These are phyloP conservation scores for Picathartes gymnocephalus DNA, from an alignment of 2,113 vertebrate species.

Conservation along the genomic window DNA sequence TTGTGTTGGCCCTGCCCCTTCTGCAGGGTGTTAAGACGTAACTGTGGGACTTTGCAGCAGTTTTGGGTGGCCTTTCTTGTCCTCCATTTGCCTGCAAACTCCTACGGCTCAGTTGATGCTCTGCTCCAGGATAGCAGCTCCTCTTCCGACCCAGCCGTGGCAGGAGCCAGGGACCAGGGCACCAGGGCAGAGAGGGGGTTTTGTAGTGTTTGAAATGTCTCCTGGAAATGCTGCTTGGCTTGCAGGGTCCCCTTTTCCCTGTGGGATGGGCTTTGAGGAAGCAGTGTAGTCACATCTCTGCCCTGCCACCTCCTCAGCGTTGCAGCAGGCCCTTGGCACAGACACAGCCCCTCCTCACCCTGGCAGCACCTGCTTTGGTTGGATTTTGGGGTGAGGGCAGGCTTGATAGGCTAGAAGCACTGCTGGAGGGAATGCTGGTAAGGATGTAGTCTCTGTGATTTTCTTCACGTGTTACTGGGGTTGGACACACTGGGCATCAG, in stretches of 20 bases:
- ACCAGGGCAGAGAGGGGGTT: not conserved
- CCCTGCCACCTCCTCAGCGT: not conserved
- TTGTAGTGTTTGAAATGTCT: not conserved
- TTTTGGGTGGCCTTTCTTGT: not conserved
- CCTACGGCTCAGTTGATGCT: not conserved
- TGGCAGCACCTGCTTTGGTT: not conserved
- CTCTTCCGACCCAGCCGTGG: not conserved
- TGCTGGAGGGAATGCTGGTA: not conserved
- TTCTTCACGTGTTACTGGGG: fast-evolving
- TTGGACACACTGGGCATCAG: not conserved
- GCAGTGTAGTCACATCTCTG: not conserved
- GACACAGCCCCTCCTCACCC: not conserved
- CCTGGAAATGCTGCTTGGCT: not conserved
- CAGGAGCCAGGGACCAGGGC: not conserved
- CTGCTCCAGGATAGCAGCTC: not conserved
- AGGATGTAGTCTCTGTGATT: fast-evolving
- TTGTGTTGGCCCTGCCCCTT: not conserved
- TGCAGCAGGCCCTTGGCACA: not conserved
- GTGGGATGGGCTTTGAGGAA: not conserved
- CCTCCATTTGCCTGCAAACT: not conserved
- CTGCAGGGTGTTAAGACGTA: fast-evolving
- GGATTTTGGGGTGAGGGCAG: not conserved
- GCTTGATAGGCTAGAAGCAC: not conserved
- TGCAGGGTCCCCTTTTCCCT: not conserved
- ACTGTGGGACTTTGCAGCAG: not conserved